Base-by-base conservation (phyloP, 2,888 invertebrate genomes). In the Macrosoma leucophasiata region DNA sequence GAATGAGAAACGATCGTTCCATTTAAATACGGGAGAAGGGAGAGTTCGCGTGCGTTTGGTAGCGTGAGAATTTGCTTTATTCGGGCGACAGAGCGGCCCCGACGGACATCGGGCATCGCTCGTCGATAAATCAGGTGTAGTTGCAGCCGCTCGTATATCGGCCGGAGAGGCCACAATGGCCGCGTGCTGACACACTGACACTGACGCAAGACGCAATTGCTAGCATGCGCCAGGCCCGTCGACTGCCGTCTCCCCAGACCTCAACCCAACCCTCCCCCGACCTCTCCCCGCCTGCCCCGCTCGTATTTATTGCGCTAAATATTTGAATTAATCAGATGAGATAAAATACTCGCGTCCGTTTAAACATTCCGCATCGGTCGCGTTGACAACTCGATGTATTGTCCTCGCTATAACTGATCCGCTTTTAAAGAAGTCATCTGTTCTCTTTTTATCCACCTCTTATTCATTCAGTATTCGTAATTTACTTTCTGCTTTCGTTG, bases 271-370 rank as follows among this genome's bases (percentile, higher is more conserved):
- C 36, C 49, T 36, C 23, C 47, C 44, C 48, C 25, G 23, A 25
- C 41, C 55, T 48, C 52, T 36, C 23, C 22, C 29, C 30, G 12
- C 25, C 52, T 41, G 38, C 60, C 46, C 48, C n/a, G n/a, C 52
- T 57, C 53, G 70, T 77, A 82, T 84, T 82, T 79, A 82, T 79
- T 79, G 76, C 74, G 77, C 71, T 79, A 81, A 82, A 79, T 84
- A 79, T 82, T 77, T 81, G 79, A 82, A 82, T 84, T 82, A 81
- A 82, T 81, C 81, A 79, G 75, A 76, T 74, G 77, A 78, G 78
- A 81, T 81, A 79, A 79, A 81, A 78, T 66, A 74, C 63, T 68
- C 67, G 70, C 62, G 67, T 76, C 70, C 75, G 77, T 68, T 76
- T 69, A 72, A 76, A 62, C 73, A 82, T 82, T 78, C 82, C 81